Conservation (phyloP, 2,888 invertebrate genomes). For the Chrysolina americana region DNA sequence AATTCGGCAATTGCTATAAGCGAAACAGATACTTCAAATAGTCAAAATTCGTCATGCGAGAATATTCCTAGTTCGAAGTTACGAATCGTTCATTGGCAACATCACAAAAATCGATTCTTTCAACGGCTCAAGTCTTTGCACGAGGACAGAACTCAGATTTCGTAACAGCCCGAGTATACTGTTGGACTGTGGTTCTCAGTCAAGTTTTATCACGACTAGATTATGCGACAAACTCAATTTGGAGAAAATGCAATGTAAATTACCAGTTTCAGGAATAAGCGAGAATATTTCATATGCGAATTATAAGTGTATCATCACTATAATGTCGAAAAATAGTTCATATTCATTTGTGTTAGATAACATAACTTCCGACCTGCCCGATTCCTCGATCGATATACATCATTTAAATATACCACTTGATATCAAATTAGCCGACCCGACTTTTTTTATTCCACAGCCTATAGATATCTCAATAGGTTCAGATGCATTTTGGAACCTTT, state of each 20-base stretch:
- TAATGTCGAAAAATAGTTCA: constrained; percentile 2
- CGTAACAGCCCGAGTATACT: background rate
- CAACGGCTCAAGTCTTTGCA: no score
- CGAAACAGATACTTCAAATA: no score
- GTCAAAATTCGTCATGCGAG: no score
- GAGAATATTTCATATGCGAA: constrained; percentile 1
- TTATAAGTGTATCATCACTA: constrained; percentile 34
- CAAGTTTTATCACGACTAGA: constrained; percentile 37
- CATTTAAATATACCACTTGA: constrained; percentile 19
- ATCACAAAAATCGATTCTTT: no score
- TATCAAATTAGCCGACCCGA: constrained; percentile 16
- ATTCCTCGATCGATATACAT: no score
- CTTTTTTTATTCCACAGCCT: background rate
- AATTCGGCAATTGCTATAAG: no score
- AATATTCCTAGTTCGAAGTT: no score
- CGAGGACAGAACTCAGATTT: no score
- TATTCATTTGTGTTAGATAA: constrained; percentile 35
- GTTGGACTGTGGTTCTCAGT: constrained; percentile 41
- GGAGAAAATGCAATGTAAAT: constrained; percentile 27
- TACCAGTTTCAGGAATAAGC: constrained; percentile 23
- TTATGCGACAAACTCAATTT: constrained; percentile 41
- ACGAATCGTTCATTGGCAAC: no score
- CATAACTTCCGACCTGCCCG: no score
- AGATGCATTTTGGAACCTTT: background rate
- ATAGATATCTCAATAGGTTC: constrained; percentile 1